Base-by-base conservation (phyloP, 2,113 vertebrate species). In the Pachypanchax playfairii region DNA sequence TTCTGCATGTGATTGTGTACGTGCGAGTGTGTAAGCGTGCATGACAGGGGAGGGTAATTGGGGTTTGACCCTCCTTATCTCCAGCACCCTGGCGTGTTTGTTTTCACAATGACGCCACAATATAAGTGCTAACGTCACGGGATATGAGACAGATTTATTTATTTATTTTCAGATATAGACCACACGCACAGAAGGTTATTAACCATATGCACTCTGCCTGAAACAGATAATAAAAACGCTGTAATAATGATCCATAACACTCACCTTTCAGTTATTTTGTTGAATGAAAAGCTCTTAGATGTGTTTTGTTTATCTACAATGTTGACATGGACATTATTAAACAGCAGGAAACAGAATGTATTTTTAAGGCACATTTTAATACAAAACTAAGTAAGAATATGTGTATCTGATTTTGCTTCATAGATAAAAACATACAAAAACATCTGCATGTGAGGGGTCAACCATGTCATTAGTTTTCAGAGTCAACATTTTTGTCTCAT, bases 11-110 rank as follows among this genome's bases (percentile, higher is more conserved):
- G 21, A 39, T 21, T 58, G 35, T 60, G 43, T 39, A 20, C 46
- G 62, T 65, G 35, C 46, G 62, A 63, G 35, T 58, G 47, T 78
- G 62, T 57, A 53, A 11, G 33, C 21, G 39, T 2, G 18, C 44
- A 46, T 44, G 56, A 1, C 1, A 1, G 51, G 4, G 28, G 26
- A 41, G 70, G 53, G 66, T 60, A 39, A 51, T 68, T 70, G 68
- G 72, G 57, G 69, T 73, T 44, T 62, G 73, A 87, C 84, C 87
- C 41, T 57, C 77, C 75, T 86, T 90, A 88, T 89, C 89, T 85
- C 7, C 54, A 33, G 36, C 63, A 67, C 73, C 79, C 81, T 22
- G 15, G 67, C 5, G 9, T 77, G 86, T 89, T 91, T 91, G 86
- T 90, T 88, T 90, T 90, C 63, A 58, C 77, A 83, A 78, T 51